Percentiles rank a stretch among this genome's conserved stretches.
These are phyloP conservation scores for Campoplex capitator DNA, from an alignment of 2,888 invertebrate species.

Conservation along the genomic window DNA sequence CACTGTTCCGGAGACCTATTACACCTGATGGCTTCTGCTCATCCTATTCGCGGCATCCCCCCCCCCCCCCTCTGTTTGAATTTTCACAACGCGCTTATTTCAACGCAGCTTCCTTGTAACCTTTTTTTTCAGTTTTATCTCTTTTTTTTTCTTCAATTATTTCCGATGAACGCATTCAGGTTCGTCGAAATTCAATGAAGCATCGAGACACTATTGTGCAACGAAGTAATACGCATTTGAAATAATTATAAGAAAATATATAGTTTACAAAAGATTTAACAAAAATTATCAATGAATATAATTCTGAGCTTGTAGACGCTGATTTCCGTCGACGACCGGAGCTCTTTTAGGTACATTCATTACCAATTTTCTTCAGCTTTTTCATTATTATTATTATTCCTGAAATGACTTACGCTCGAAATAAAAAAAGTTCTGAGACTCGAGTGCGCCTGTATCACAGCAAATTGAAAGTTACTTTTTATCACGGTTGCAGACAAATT, in stretches of 20 bases:
- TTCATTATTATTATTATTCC: not conserved
- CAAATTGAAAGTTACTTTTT: not conserved
- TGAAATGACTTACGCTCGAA: not conserved
- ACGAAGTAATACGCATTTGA: not conserved
- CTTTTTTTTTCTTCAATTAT: conserved; percentile 13
- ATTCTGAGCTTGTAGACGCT: not conserved
- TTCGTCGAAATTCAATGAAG: conserved; percentile 10
- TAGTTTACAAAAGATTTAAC: not conserved
- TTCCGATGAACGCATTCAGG: not conserved
- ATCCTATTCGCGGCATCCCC: conserved; percentile 25
- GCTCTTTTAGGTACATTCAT: not conserved
- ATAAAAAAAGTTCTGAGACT: not conserved
- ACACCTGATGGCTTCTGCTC: conserved; percentile 40
- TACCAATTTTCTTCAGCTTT: not conserved
- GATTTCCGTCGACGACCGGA: not conserved
- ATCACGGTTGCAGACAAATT: not conserved
- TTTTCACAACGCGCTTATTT: not conserved
- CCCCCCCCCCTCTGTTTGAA: not conserved
- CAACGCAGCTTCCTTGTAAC: conserved; percentile 22
- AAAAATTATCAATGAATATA: not conserved
- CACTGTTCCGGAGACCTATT: conserved; percentile 52
- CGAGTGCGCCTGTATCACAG: not conserved
- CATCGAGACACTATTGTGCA: not conserved
- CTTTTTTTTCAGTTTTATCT: not conserved
- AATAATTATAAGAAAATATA: not conserved